Evolutionary conservation across 1,140 invertebrate genomes (phyloP).

Genomic region (Drosophila pandora): DNA sequence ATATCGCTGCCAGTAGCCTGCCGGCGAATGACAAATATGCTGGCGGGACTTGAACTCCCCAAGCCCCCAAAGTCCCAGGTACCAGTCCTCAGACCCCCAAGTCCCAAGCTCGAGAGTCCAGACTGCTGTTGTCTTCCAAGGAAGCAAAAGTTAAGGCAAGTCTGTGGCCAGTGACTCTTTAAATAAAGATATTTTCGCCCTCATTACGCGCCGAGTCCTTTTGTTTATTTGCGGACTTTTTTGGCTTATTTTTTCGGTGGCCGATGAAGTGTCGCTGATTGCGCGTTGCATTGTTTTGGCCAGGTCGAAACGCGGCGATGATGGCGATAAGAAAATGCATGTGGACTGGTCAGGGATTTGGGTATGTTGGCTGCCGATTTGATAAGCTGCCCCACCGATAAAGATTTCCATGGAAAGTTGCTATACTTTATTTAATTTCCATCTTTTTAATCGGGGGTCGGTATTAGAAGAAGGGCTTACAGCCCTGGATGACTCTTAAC

Average conservation of each 20-base stretch:
- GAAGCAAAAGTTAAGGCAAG: conserved; percentile 39
- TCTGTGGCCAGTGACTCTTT: conserved; percentile 50
- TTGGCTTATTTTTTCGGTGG: conserved; percentile 36
- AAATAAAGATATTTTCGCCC: conserved; percentile 82
- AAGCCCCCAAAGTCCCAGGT: conserved; percentile 1
- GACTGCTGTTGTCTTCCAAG: conserved; percentile 55
- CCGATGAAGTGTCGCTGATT: conserved; percentile 83
- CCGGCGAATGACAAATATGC: conserved; percentile 80
- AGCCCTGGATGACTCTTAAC: not conserved
- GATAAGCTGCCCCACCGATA: conserved; percentile 56
- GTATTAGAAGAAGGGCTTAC: conserved; percentile 21
- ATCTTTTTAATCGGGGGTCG: not conserved
- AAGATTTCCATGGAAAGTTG: conserved; percentile 54
- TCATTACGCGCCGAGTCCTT: conserved; percentile 79
- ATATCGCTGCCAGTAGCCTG: conserved; percentile 57
- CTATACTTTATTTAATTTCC: conserved; percentile 18
- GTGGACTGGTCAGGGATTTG: conserved; percentile 50
- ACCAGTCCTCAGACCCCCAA: not conserved
- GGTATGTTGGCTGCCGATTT: conserved; percentile 60
- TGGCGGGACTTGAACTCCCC: conserved; percentile 29
- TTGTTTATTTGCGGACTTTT: conserved; percentile 56
- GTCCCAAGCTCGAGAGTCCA: not conserved
- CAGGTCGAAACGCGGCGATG: conserved; percentile 52
- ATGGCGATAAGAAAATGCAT: conserved; percentile 66
- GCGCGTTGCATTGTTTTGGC: conserved; percentile 79